Base-by-base conservation (phyloP, 2,797 vertebrate genomes). In the Acropternis orthonyx region DNA sequence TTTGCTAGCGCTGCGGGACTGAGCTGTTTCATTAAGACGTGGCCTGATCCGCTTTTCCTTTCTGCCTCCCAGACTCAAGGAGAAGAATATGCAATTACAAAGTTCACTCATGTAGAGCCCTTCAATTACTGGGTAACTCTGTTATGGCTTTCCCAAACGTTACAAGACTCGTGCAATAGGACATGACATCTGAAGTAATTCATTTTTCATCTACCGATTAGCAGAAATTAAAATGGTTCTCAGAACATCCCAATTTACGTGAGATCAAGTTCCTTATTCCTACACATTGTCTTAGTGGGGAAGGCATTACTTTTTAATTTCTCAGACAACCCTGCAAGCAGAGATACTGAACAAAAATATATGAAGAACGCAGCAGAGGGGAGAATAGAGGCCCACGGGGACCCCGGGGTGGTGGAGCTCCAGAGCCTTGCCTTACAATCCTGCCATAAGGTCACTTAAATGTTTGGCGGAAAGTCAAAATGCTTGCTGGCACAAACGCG, bases 101-200 rank as follows among this genome's bases (percentile, higher is more conserved):
- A 95, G 84, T 96, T 96, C 96, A 95, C 71, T 93, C 94, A 94
- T 95, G 95, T 95, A 97, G 65, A 96, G 93, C 92, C 80, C 85
- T 95, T 95, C 96, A 95, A 82, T 97, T 97, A 96, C 93, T 2
- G 49, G 71, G 81, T 85, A 94, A 89, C 95, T 94, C 76, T 82
- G 89, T 80, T 95, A 74, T 1, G 32, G 91, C 63, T 91, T 85
- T 92, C 89, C 85, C 91, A 93, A 94, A 92, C 0, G 7, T 73
- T 91, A 88, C 15, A 32, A 83, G 92, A 48, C 54, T 82, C 2
- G 1, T 82, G 89, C 89, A 87, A 85, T 65, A 93, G 87, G 63
- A 96, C 92, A 66, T 77, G 95, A 95, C 94, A 95, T 93, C 93
- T 68, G 61, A 95, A 95, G 89, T 79, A 96, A 96, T 95, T 94